Evolutionary conservation across 2,888 invertebrate genomes (phyloP), one percentile per base, ranked within the genome.

Genomic region (Spilosoma lubricipeda): DNA sequence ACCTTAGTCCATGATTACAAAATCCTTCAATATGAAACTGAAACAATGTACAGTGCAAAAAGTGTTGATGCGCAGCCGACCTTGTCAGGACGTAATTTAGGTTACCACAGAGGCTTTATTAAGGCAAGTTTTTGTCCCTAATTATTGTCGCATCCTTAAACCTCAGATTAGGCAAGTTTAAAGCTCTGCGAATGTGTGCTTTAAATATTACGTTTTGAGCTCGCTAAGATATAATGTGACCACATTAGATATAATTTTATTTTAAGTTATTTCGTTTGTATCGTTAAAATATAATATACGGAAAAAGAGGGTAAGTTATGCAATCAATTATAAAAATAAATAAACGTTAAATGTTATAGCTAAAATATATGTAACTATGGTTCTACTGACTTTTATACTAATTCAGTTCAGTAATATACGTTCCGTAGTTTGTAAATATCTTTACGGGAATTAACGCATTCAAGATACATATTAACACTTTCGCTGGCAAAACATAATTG

Each of bases 141-240:
- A 27, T 15, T 66, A 5, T 42, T 42, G 64, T 23, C 11, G 65
- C 15, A 7, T 66, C 33, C 30, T 56, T n/a, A 45, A 15, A 45
- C 45, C 8, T 56, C 20, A 45, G 66, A 67, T 68, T 71, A 71
- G 71, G 70, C 65, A 56, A 15, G 48, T 30, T 70, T 67, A 64
- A 48, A 71, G 52, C 72, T 72, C 33, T 71, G 64, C 67, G 67
- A 73, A 73, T 59, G 73, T 72, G 36, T 72, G 71, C 27, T 20
- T 36, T 23, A 65, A 23, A 65, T 65, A 20, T 9, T 20, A 65
- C 9, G 36, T 33, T 3, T 64, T 33, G 7, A 33, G 64, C 33
- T 65, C 9, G 23, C 65, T 65, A 27, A 27, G 23, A 59, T 27
- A 52, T 23, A 20, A 52, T 52, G 52, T 23, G 23, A 52, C 52